Base-by-base conservation (phyloP, 2,888 invertebrate genomes). In the Camptogramma bilineatum region DNA sequence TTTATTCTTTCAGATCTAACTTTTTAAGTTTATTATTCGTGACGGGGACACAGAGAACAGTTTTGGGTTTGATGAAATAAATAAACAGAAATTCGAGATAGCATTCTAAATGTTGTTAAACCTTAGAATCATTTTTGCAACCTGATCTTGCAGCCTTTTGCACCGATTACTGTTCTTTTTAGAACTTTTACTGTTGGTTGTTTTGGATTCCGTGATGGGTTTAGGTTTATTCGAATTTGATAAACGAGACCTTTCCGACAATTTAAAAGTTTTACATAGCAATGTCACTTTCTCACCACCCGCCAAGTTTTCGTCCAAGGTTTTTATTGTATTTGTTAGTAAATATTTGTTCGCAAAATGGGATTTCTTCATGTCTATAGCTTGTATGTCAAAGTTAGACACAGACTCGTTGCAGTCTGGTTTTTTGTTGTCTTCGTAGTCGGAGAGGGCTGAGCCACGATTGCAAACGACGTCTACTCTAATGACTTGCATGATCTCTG, bases 401-500 rank as follows among this genome's bases (percentile, higher is more conserved):
- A 69, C 42, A 39, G 70, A 54, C 51, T 71, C 28, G 28, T 58
- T 66, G 61, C 69, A 68, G 51, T 72, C 69, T 60, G 72, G 76
- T 53, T 75, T 84, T 61, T 68, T 77, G 10, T 88, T 77, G 13
- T 87, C 84, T 18, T 87, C 85, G 47, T 75, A 78, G 53, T 85
- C 82, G 2, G 85, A 85, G 34, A 77, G 68, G 0, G 79, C 68
- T 0, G 86, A 69, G 47, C 75, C 82, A 42, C 72, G 72, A 70
- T 90, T 89, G 65, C 91, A 88, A 9, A 93, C 88, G 7, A 94
- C 92, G 66, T 94, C 94, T 0, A 93, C 93, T 76, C 93, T 81
- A 19, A 94, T 93, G 1, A 93, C 86, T 78, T 93, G 93, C 9
- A 92, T 83, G 0, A 93, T 92, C 66, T 93, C 92, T 7, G 93